These are phyloP conservation scores for Rhynchonycteris naso DNA, from an alignment of 2,797 vertebrate species.

Conservation along the genomic window DNA sequence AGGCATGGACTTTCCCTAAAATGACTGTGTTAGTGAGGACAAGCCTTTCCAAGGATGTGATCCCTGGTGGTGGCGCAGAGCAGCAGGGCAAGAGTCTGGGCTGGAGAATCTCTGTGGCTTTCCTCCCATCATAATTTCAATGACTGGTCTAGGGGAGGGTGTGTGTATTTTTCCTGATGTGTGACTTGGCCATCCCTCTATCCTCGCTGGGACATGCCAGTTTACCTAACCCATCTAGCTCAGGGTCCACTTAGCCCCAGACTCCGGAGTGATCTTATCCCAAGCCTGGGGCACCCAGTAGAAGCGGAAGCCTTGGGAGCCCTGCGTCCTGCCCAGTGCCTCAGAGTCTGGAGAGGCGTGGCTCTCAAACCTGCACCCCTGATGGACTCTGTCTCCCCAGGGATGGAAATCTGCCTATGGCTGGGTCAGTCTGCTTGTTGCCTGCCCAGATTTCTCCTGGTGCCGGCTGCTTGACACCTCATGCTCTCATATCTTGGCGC, in stretches of 20 bases:
- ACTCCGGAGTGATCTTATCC: accelerated
- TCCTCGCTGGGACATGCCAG: accelerated
- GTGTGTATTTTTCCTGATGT: background rate
- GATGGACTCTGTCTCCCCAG: background rate
- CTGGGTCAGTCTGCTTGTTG: background rate
- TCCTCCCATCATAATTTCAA: background rate
- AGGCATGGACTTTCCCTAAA: background rate
- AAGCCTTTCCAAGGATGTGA: background rate
- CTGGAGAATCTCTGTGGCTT: background rate
- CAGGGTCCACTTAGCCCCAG: background rate
- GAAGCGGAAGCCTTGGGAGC: background rate
- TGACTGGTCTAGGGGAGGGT: background rate
- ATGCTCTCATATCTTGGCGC: background rate
- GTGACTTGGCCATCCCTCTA: background rate
- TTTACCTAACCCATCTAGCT: background rate
- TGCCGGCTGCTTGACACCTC: background rate
- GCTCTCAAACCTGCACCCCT: accelerated
- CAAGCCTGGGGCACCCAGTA: too few species aligned
- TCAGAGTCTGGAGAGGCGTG: background rate
- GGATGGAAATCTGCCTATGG: background rate
- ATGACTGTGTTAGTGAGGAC: too few species aligned
- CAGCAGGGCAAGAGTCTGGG: too few species aligned
- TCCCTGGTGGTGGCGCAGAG: background rate
- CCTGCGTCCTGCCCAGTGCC: background rate
- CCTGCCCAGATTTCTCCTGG: background rate